phyloP scores from a whole-genome alignment of 2,888 invertebrate genomes.

The Campoplex nolae region DNA sequence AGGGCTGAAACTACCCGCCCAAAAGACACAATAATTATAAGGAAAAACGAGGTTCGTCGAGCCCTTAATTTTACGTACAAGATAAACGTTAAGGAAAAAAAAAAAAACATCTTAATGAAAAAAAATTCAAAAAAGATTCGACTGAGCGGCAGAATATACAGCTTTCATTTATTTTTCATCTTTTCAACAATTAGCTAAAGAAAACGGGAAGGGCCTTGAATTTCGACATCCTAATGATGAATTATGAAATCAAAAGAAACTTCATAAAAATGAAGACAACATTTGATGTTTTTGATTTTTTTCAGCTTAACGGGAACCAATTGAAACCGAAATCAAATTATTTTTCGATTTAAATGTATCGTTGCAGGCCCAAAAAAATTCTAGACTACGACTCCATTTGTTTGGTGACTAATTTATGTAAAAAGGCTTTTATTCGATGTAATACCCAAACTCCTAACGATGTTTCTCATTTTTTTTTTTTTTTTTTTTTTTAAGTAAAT shows the following conservation, averaged over 20 bases:
- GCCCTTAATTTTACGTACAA: conserved; percentile 48
- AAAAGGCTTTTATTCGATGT: conserved; percentile 76
- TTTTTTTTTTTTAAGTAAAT: conserved; percentile 38
- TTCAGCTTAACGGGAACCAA: conserved; percentile 69
- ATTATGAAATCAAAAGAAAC: conserved; percentile 32
- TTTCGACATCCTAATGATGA: conserved; percentile 14
- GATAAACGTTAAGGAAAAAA: conserved; percentile 15
- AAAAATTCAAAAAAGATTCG: background rate
- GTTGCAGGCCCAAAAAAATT: conserved; percentile 78
- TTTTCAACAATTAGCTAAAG: conserved; percentile 35
- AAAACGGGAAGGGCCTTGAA: conserved; percentile 9
- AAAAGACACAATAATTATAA: conserved; percentile 75
- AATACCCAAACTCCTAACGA: conserved; percentile 80
- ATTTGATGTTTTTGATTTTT: conserved; percentile 22
- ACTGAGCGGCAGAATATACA: conserved; percentile 5
- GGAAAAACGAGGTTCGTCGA: conserved; percentile 59
- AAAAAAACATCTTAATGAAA: background rate
- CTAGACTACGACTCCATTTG: conserved; percentile 57
- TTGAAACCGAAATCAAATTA: conserved; percentile 79
- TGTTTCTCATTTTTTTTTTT: conserved; percentile 74
- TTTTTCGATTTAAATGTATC: conserved; percentile 74
- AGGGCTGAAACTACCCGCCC: conserved; percentile 96
- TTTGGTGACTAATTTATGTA: conserved; percentile 46
- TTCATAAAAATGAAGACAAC: conserved; percentile 53
- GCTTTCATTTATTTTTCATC: conserved; percentile 42